Percentiles rank a stretch among this genome's conserved stretches.
These are phyloP conservation scores for Oligia latruncula DNA, from an alignment of 2,888 invertebrate species.

Conservation along the genomic window DNA sequence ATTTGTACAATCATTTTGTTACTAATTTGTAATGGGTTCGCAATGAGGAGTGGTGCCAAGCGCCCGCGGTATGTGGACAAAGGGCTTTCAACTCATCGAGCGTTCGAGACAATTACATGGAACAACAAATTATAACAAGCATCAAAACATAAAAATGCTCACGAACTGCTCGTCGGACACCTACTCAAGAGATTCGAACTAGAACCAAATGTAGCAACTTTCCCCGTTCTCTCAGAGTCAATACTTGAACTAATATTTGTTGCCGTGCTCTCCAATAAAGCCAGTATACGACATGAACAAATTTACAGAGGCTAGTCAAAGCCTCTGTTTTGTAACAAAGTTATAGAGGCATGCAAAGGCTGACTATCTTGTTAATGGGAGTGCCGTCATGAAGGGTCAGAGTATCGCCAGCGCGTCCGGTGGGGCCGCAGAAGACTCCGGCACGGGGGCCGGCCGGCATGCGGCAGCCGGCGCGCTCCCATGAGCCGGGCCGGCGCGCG, in stretches of 20 bases:
- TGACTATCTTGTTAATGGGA: neutral
- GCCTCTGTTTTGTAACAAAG: neutral
- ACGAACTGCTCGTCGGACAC: too few relatives aligned
- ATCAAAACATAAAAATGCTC: neutral
- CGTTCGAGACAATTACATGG: neutral
- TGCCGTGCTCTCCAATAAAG: neutral
- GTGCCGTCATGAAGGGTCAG: neutral
- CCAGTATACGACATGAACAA: constrained; percentile 1
- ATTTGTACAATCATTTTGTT: neutral
- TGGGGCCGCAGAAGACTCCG: neutral
- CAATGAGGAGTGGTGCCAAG: constrained; percentile 20
- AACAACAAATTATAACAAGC: neutral
- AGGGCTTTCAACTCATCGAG: constrained; percentile 11
- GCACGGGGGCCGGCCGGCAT: neutral
- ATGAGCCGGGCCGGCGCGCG: neutral
- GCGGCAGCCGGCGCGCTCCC: neutral
- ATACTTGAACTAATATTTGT: constrained; percentile 31
- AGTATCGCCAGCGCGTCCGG: neutral
- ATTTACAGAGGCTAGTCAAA: too few relatives aligned
- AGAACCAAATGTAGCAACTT: constrained; percentile 3
- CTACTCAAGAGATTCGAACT: neutral
- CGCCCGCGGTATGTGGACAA: neutral
- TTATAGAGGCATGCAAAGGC: neutral
- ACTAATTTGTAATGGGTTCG: constrained; percentile 5
- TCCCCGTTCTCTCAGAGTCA: neutral